Evolutionary conservation across 2,113 vertebrate species (phyloP), one percentile per base, ranked within the genome.

Genomic region (Pholis gunnellus): DNA sequence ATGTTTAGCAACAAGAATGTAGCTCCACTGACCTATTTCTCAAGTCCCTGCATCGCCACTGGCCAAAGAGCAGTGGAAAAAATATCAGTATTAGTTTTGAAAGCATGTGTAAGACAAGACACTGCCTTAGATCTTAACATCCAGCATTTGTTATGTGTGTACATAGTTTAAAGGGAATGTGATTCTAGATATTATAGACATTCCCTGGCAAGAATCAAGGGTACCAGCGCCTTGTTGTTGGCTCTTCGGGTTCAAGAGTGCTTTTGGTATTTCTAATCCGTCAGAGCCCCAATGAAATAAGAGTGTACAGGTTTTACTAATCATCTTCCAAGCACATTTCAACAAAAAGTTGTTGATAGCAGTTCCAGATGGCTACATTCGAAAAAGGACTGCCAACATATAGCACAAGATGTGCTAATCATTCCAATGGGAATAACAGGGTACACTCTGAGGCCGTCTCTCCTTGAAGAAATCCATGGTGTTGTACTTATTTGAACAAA

Each of bases 21-120:
- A 17, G 64, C 75, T 83, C 42, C 66, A 70, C 29, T 68, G 25
- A 67, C 65, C 50, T 57, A 44, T 86, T 85, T 88, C 27, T 54
- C 34, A 71, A 50, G 10, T 64, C 7, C 3, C 17, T 69, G n/a
- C 61, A 46, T 31, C 20, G 5, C 56, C 6, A 4, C 31, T 34
- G 40, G 27, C 3, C 20, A 5, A 20, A 42, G 20, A 76, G 2
- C 36, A 27, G 15, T 61, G 46, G 18, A 50, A 56, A 38, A 64
- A 31, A 20, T 64, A 6, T 56, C 29, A 42, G 18, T 20, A 38
- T 31, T 64, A 42, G 10, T 65, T 64, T 66, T 6, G 2, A 36
- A n/a, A 75, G 40, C 11, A 20, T n/a, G 56, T 68, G 15, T 40
- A 22, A 25, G 44, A 31, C 9, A 61, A 14, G 17, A 64, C 6